Conservation (phyloP, 2,797 vertebrate species). For the Coilia nasus region DNA sequence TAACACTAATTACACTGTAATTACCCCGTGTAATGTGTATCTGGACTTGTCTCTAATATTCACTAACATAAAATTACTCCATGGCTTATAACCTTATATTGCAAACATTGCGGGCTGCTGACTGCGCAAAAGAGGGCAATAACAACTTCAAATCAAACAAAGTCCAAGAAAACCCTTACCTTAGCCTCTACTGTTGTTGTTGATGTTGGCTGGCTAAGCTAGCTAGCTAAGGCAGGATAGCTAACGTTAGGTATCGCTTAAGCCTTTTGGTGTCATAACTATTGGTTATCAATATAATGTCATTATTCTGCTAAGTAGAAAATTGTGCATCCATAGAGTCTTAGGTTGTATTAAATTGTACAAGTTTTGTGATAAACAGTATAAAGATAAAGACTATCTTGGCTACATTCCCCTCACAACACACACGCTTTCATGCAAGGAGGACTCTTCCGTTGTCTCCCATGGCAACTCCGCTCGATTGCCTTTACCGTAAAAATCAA, state of each 20-base stretch:
- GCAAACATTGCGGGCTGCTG: background rate
- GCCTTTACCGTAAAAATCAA: constrained; percentile 45
- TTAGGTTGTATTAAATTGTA: background rate
- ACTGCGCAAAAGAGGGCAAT: background rate
- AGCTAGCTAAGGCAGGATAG: background rate
- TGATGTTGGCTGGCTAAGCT: background rate
- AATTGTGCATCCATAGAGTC: background rate
- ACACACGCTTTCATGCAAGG: background rate
- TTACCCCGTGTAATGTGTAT: too few species aligned
- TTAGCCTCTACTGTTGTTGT: background rate
- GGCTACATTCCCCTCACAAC: background rate
- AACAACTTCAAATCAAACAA: background rate
- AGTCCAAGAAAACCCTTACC: background rate
- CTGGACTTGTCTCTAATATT: background rate
- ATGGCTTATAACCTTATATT: background rate
- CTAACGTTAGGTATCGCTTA: background rate
- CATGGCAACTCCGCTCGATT: constrained; percentile 42
- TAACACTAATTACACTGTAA: too few species aligned
- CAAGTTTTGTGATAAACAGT: background rate
- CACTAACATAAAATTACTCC: background rate
- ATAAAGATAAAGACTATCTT: background rate
- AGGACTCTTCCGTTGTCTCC: constrained; percentile 41
- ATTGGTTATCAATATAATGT: background rate
- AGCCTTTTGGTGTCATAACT: background rate
- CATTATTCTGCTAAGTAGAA: too few species aligned